Evolutionary conservation across 2,113 vertebrate genomes (phyloP), one percentile per base, ranked within the genome.

Genomic region (Chloebia gouldiae): DNA sequence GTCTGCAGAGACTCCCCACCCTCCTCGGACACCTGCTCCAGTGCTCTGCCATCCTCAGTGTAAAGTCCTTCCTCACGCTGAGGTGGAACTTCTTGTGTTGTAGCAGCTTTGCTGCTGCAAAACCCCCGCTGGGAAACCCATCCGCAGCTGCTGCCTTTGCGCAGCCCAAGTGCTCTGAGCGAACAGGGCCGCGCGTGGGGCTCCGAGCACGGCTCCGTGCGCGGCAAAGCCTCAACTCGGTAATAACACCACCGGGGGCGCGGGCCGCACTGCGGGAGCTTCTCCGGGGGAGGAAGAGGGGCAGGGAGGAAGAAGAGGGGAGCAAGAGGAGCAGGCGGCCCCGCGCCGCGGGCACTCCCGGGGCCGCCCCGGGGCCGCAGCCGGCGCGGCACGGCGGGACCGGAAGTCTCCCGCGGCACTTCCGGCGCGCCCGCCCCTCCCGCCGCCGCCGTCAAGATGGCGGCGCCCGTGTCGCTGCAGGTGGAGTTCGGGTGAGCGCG

Each of bases 401-500:
- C 70, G 93, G 95, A 95, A 91, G 8, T 16, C 7, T 6, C 3
- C 21, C 16, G 27, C 9, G 39, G 80, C 10, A 37, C 73, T 83
- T 88, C 95, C 72, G 81, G 54, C 54, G 54, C 54, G 13, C 65
- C 65, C 24, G 8, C 25, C 30, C 45, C 37, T 31, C 33, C 85
- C 91, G 77, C 54, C 78, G 61, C 71, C 37, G 81, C 72, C 56
- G 65, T 85, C 96, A 98, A 98, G 71, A 99, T 99, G 99, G 99
- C 99, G 86, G 98, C 99, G 96, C 97, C 99, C 98, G 39, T 99
- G 94, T 97, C 97, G 42, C 91, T 99, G 80, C 98, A 98, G 61
- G 97, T 99, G 97, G 99, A 99, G 96, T 99, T 99, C 96, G 98
- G 99, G 99, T 99, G 97, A 97, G 99, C 93, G 95, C 86, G 80